phyloP scores from a whole-genome alignment of 2,113 vertebrate species.

The zebrafish (Danio rerio) region DNA sequence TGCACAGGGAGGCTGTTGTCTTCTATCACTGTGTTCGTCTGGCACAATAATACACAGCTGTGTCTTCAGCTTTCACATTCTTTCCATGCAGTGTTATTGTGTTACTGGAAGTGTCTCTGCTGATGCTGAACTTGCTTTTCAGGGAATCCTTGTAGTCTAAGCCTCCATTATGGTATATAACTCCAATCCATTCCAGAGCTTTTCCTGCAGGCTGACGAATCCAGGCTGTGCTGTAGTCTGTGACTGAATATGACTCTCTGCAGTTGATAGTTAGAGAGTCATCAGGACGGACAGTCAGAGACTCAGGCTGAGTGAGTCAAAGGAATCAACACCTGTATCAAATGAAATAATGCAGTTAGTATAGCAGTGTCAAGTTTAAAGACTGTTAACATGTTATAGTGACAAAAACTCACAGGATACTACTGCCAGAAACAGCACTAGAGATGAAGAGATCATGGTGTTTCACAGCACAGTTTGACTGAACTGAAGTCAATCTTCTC shows the following conservation, averaged over 20 bases:
- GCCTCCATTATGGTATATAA: background rate
- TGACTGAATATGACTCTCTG: slow-evolving; percentile 42
- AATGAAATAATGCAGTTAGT: background rate
- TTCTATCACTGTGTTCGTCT: background rate
- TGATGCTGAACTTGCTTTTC: slow-evolving; percentile 43
- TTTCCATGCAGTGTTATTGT: slow-evolving; percentile 29
- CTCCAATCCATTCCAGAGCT: slow-evolving; percentile 50
- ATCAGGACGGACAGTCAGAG: slow-evolving; percentile 55
- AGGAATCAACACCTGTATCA: slow-evolving; percentile 6
- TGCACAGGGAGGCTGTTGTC: background rate
- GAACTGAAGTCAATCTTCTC: too few species aligned
- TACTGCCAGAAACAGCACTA: slow-evolving; percentile 37
- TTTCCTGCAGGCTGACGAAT: too few species aligned
- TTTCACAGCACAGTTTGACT: background rate
- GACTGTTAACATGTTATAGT: background rate
- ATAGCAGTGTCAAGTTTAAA: background rate
- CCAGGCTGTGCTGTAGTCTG: background rate
- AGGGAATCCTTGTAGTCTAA: background rate
- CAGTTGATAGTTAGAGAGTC: slow-evolving; percentile 44
- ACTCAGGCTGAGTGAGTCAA: slow-evolving; percentile 56
- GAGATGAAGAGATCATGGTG: slow-evolving; percentile 20
- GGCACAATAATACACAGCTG: background rate
- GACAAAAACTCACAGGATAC: slow-evolving; percentile 13
- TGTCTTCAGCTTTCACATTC: slow-evolving; percentile 33
- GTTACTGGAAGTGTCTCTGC: slow-evolving; percentile 30